These are phyloP conservation scores for Plecturocebus donacophilus DNA, from an alignment of 2,113 vertebrate genomes.

Conservation along the genomic window DNA sequence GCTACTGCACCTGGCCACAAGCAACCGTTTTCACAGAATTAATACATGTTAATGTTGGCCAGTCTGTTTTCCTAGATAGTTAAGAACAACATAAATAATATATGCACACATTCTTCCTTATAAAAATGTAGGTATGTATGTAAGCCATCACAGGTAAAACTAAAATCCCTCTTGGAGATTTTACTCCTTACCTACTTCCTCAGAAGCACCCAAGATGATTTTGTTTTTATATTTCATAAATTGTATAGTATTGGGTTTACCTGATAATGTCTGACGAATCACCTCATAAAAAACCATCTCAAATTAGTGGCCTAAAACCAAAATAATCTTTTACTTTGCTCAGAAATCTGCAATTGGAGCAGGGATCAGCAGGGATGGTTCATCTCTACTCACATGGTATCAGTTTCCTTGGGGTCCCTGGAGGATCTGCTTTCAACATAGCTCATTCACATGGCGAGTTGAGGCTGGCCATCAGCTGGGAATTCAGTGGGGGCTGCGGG, in stretches of 20 bases:
- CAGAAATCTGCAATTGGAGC: not conserved
- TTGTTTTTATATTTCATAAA: not conserved
- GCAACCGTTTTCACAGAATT: not conserved
- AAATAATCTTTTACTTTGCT: not conserved
- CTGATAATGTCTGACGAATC: not conserved
- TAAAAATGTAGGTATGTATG: not conserved
- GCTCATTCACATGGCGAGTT: not conserved
- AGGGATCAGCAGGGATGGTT: not conserved
- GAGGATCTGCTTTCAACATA: not conserved
- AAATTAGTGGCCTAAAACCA: not conserved
- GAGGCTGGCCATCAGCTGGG: not conserved
- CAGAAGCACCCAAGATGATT: not conserved
- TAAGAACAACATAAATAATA: not conserved
- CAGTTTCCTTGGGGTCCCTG: not conserved
- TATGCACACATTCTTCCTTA: not conserved
- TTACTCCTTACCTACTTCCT: not conserved
- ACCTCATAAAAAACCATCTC: not conserved
- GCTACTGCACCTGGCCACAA: not conserved
- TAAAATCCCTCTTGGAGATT: not conserved
- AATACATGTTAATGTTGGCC: not conserved
- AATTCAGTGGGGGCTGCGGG: not conserved
- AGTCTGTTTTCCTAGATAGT: not conserved
- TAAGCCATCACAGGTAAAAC: not conserved
- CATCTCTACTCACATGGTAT: not conserved
- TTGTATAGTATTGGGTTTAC: not conserved